Base-by-base conservation (phyloP, 2,888 invertebrate species). In the Lumbricus terrestris region DNA sequence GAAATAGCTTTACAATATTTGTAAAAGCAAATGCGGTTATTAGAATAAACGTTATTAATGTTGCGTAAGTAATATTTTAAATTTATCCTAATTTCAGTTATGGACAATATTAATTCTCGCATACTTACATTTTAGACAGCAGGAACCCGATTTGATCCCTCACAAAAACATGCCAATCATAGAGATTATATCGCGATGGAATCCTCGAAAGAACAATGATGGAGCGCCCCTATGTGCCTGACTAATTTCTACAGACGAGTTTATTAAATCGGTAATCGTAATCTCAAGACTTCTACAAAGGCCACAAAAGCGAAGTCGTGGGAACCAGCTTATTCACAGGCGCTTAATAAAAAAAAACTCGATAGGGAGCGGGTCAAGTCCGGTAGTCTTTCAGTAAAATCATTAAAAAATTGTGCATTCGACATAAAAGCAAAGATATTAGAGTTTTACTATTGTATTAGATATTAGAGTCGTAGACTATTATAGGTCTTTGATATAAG, bases 101-200 rank as follows among this genome's bases (percentile, higher is more conserved):
- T 47, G 47, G 23, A 16, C 29, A 69, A 69, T 6, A n/a, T 69
- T 69, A 69, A 69, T 69, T 69, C 6, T 69, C 29, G 69, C 11
- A 69, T n/a, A 69, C 69, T 69, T 69, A 69, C 69, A 69, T 69
- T 69, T 69, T n/a, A 69, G 29, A 69, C 69, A 69, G 11, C 69
- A 69, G 11, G 69, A 69, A 69, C n/a, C 29, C n/a, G 29, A 69
- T n/a, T 69, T 69, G n/a, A 69, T 69, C 5, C n/a, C 69, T 69
- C 69, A 69, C 69, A 69, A n/a, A 69, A 69, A 69, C 69, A 69
- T 69, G n/a, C 69, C 69, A 69, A n/a, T 69, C 69, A 69, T 69
- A 69, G 69, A 29, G n/a, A 69, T 69, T n/a, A 69, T 69, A 69
- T 69, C 0, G 2, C n/a, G 29, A n/a, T n/a, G 13, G 69, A 11